phyloP scores from a whole-genome alignment of 1,140 invertebrate genomes.

The Periplaneta americana region DNA sequence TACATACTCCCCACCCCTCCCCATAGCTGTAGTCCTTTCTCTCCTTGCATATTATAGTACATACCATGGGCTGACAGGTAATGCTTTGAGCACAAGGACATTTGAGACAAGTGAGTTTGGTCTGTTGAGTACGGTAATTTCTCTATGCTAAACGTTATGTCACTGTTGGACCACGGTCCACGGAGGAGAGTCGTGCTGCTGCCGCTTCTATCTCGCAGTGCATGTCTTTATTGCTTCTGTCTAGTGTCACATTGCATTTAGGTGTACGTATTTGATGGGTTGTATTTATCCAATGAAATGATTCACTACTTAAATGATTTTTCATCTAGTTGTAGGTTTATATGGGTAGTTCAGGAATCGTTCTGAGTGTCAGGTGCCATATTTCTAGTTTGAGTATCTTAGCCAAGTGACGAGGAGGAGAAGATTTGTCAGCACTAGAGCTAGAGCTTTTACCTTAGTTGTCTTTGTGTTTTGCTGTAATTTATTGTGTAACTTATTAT shows the following conservation, averaged over 20 bases:
- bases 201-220: slow-evolving; percentile 18
- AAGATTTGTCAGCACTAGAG: slow-evolving; percentile 20
- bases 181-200: slow-evolving; percentile 8
- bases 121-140: slow-evolving; percentile 22
- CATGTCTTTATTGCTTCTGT: slow-evolving; percentile 24
- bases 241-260: slow-evolving; percentile 25
- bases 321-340: slow-evolving; percentile 25
- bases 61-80: slow-evolving; percentile 22
- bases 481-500: slow-evolving; percentile 27
- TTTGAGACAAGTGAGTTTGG: slow-evolving; percentile 23
- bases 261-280: slow-evolving; percentile 26
- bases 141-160: slow-evolving; percentile 21
- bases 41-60: slow-evolving; percentile 21
- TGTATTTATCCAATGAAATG: slow-evolving; percentile 25
- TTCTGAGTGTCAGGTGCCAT: slow-evolving; percentile 22
- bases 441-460: slow-evolving; percentile 27
- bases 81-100: slow-evolving; percentile 24
- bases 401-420: slow-evolving; percentile 11
- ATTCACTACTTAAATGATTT: slow-evolving; percentile 25
- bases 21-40: slow-evolving; percentile 19
- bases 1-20: slow-evolving; percentile 18
- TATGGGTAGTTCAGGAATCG: slow-evolving; percentile 23
- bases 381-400: slow-evolving; percentile 21
- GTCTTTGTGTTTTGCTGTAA: slow-evolving; percentile 28
- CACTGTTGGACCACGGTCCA: slow-evolving; percentile 6